Evolutionary conservation across 2,888 invertebrate species (phyloP).

Genomic region (Clivina fossor): DNA sequence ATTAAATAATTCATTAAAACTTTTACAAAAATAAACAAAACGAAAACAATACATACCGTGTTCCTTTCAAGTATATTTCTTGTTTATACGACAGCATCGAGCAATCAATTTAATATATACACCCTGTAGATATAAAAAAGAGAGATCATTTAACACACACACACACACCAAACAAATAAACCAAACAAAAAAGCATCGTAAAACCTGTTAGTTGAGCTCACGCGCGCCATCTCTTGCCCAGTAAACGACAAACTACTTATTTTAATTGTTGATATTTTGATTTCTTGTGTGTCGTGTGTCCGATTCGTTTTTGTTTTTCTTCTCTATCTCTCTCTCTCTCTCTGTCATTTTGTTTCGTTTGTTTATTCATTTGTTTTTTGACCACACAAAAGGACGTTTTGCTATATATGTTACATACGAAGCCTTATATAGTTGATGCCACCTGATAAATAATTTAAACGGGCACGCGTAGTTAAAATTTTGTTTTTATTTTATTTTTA

Average conservation of each 20-base stretch:
- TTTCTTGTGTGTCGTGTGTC: slow-evolving; percentile 11
- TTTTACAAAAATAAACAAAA: neutral
- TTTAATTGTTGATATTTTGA: slow-evolving; percentile 14
- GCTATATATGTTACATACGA: slow-evolving; percentile 4
- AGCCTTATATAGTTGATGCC: slow-evolving; percentile 23
- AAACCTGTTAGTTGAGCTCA: too few species aligned
- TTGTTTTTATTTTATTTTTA: too few species aligned
- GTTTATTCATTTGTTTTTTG: neutral
- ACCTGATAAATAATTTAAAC: slow-evolving; percentile 25
- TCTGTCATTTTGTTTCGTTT: too few species aligned
- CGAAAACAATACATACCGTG: neutral
- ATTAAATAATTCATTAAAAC: slow-evolving; percentile 20
- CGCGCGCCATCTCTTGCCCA: neutral
- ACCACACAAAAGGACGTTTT: slow-evolving; percentile 21
- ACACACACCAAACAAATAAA: too few species aligned
- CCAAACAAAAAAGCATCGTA: too few species aligned
- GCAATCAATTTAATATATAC: slow-evolving; percentile 14
- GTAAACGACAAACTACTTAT: slow-evolving; percentile 3
- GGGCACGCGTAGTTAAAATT: slow-evolving; percentile 24
- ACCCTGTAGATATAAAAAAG: neutral
- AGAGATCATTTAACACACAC: neutral
- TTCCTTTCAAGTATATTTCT: slow-evolving; percentile 17
- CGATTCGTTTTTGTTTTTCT: slow-evolving; percentile 10
- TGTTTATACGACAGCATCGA: slow-evolving; percentile 10
- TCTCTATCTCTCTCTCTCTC: too few species aligned